phyloP scores from a whole-genome alignment of 2,797 vertebrate species.

The Melanotaenia pygmaea region DNA sequence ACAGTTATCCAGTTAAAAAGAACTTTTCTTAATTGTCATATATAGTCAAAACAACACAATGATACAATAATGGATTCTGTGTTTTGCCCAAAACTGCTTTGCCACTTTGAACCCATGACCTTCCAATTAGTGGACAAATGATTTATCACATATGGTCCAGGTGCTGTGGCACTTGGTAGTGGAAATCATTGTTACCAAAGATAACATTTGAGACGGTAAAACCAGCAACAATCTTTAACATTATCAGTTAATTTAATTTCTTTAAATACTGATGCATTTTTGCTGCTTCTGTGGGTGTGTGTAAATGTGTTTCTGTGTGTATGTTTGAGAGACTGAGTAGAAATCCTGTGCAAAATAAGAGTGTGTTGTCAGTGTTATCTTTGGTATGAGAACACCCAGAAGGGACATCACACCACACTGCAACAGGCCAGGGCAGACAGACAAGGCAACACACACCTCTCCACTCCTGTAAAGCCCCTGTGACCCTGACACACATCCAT shows the following conservation, averaged over 20 bases:
- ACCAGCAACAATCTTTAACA: neutral
- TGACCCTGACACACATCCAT: constrained; percentile 33
- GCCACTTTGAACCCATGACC: neutral
- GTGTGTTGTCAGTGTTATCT: constrained; percentile 58
- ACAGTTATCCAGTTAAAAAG: neutral
- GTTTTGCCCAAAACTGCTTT: neutral
- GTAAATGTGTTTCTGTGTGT: constrained; percentile 2
- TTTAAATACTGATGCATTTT: constrained; percentile 14
- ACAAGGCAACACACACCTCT: constrained; percentile 60
- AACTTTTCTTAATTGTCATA: neutral
- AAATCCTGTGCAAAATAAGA: constrained; percentile 26
- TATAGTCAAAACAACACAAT: neutral
- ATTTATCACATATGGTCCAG: neutral
- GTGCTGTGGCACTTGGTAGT: neutral
- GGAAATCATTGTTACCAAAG: neutral
- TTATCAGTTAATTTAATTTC: neutral
- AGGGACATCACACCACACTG: constrained; percentile 80
- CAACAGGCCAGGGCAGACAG: constrained; percentile 73
- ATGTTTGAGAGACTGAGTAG: constrained; percentile 55
- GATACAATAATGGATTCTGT: neutral
- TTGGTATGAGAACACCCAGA: constrained; percentile 73
- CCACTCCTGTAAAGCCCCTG: constrained; percentile 44
- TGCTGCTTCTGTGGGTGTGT: constrained; percentile 11
- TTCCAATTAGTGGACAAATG: neutral
- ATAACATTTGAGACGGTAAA: neutral